Conservation (phyloP, 2,797 vertebrate species). For the Clarias laeviceps region DNA sequence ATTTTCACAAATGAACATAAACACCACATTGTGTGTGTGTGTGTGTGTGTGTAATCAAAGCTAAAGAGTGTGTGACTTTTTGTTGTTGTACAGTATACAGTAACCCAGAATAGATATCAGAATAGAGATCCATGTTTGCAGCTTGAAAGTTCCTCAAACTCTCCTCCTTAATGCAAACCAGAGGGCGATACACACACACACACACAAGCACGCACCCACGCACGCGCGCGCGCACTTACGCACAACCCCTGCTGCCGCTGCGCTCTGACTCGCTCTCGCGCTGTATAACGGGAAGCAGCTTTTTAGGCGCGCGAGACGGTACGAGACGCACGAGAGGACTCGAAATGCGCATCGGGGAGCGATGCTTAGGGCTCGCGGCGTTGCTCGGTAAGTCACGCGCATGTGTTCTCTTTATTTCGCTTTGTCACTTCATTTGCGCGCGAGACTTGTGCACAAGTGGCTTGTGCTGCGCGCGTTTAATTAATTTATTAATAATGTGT, state of each 20-base stretch:
- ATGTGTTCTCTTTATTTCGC: neutral
- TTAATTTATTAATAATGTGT: neutral
- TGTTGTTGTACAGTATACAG: no score
- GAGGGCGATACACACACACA: neutral
- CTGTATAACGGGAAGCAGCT: neutral
- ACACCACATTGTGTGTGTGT: no score
- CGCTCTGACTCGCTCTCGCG: neutral
- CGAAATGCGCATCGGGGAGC: slow-evolving; percentile 43
- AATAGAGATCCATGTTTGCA: neutral
- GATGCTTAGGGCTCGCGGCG: slow-evolving; percentile 17
- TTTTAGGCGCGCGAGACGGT: neutral
- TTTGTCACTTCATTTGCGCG: neutral
- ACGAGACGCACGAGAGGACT: neutral
- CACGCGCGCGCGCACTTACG: neutral
- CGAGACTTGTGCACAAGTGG: neutral
- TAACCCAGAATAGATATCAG: no score
- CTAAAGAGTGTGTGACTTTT: no score
- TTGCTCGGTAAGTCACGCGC: slow-evolving; percentile 40
- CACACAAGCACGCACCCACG: neutral
- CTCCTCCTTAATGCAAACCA: neutral
- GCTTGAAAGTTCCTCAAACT: neutral
- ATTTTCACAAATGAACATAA: no score
- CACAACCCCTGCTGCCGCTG: neutral
- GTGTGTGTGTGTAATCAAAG: no score
- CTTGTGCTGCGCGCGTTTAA: neutral